Percentiles rank a stretch among this genome's conserved stretches.
Evolutionary conservation across 2,888 invertebrate species (phyloP).

Genomic region (Dusona sp.): DNA sequence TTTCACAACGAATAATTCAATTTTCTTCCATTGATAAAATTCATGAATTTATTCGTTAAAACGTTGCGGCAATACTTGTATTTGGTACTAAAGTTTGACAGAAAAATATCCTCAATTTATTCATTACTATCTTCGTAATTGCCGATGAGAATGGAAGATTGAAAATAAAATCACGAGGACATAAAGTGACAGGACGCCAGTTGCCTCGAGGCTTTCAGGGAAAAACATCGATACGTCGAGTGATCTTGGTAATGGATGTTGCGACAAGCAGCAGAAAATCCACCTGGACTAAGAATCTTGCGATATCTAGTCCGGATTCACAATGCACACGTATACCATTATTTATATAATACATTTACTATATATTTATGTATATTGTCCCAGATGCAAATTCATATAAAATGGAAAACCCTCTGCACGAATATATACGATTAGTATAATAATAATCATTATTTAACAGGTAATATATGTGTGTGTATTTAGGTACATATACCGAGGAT

Average conservation of each 20-base stretch:
- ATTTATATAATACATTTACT: neutral
- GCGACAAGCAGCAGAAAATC: slow-evolving; percentile 35
- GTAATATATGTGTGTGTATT: slow-evolving; percentile 30
- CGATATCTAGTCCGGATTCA: slow-evolving; percentile 19
- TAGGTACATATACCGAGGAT: slow-evolving; percentile 51
- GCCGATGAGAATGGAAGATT: slow-evolving; percentile 58
- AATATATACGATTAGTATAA: slow-evolving; percentile 21
- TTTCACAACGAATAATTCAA: neutral
- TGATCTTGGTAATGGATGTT: slow-evolving; percentile 55
- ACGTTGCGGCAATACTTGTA: neutral
- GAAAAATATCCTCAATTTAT: neutral
- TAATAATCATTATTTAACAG: slow-evolving; percentile 15
- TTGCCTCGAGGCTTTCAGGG: slow-evolving; percentile 52
- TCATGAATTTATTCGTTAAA: neutral
- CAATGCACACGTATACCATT: neutral
- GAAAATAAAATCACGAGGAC: slow-evolving; percentile 75
- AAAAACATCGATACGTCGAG: slow-evolving; percentile 36
- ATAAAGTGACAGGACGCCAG: slow-evolving; percentile 71
- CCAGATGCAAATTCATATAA: slow-evolving; percentile 17
- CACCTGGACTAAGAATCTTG: slow-evolving; percentile 57
- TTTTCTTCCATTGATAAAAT: neutral
- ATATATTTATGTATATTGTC: slow-evolving; percentile 16
- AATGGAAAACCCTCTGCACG: slow-evolving; percentile 27
- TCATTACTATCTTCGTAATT: neutral
- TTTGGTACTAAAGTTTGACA: neutral